These are phyloP conservation scores for human DNA, from an alignment of 2,113 vertebrate species.

Conservation along the genomic window DNA sequence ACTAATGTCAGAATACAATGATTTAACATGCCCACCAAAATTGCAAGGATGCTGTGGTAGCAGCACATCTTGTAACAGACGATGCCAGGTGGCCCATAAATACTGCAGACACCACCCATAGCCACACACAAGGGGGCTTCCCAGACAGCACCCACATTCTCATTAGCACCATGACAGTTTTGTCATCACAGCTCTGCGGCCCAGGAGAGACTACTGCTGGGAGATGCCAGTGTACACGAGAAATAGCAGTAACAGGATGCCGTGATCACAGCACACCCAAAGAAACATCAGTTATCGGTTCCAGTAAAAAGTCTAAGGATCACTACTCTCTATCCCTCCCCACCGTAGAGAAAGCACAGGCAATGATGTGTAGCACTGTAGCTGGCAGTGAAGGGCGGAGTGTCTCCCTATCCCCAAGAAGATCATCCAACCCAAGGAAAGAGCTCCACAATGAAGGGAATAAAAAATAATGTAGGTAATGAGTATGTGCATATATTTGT, in stretches of 20 bases:
- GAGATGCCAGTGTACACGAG: background rate
- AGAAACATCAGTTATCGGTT: background rate
- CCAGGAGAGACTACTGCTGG: background rate
- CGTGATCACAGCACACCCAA: background rate
- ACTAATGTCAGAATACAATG: background rate
- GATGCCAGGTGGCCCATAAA: background rate
- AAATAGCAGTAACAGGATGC: background rate
- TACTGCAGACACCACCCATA: background rate
- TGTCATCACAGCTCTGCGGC: background rate
- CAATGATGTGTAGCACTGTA: rapidly evolving
- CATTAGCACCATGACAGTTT: rapidly evolving
- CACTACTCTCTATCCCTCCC: background rate
- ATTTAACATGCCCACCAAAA: background rate
- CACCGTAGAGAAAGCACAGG: background rate
- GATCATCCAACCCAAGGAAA: background rate
- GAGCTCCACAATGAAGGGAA: background rate
- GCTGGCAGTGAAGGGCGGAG: background rate
- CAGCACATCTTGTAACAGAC: rapidly evolving
- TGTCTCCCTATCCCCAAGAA: no score
- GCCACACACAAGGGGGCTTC: background rate
- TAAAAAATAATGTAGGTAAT: background rate
- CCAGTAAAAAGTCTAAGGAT: background rate
- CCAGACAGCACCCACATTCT: background rate
- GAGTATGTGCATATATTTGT: background rate
- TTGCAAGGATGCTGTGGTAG: background rate